Conservation (phyloP, 30 jellyfish, hydroid and myxozoan species). For the Catostylus mosaicus region DNA sequence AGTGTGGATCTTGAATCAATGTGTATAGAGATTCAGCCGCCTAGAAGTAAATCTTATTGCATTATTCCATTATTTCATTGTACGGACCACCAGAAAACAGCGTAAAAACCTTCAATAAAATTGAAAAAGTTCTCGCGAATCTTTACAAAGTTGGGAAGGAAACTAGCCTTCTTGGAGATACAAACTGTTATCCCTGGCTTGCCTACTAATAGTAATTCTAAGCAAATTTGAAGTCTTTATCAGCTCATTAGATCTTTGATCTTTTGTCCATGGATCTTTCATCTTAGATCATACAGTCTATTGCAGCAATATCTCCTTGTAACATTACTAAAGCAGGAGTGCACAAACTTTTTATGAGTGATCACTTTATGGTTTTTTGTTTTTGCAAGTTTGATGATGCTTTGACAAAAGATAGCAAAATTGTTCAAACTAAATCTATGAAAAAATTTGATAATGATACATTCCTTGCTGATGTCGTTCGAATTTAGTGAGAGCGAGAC, state of each 20-base stretch:
- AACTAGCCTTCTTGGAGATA: conserved; percentile 17
- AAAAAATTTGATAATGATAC: conserved; percentile 4
- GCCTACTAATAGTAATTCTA: background rate
- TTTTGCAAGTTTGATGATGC: background rate
- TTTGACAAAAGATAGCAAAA: too few relatives aligned
- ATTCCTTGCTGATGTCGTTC: conserved; percentile 13
- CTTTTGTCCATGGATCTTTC: background rate
- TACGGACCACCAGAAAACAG: background rate
- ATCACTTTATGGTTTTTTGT: too few relatives aligned
- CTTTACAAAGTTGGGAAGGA: background rate
- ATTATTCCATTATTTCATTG: background rate
- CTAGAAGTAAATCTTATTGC: background rate
- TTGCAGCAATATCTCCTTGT: background rate
- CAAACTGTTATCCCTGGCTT: background rate
- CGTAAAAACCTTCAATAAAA: background rate
- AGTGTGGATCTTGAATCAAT: background rate
- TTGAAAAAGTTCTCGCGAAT: background rate
- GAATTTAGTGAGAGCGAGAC: background rate
- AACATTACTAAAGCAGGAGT: background rate
- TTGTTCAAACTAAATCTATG: background rate
- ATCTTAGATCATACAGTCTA: background rate
- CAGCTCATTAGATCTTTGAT: background rate
- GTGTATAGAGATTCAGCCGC: conserved; percentile 8
- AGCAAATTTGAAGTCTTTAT: background rate
- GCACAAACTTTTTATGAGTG: background rate